phyloP scores from a whole-genome alignment of 2,797 vertebrate genomes.

The Chelmon rostratus region DNA sequence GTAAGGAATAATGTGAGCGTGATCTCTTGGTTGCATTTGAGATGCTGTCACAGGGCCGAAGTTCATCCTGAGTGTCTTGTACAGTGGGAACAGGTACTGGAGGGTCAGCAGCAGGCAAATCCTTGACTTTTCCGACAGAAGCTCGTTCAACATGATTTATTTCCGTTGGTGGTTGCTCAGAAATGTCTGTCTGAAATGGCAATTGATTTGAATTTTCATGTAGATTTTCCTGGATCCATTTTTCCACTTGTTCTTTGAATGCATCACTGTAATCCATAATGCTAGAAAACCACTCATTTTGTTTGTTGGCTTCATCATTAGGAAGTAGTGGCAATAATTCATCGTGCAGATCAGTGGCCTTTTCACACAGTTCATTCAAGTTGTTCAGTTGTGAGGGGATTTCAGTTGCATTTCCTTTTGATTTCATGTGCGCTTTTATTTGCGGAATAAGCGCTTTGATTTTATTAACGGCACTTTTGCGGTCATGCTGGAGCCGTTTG shows the following conservation, averaged over 20 bases:
- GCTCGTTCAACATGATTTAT: neutral
- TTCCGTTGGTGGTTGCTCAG: slow-evolving; percentile 1
- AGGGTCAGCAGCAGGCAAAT: neutral
- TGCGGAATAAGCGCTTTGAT: slow-evolving; percentile 18
- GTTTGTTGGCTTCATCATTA: slow-evolving; percentile 1
- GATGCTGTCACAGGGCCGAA: neutral
- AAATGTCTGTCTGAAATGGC: neutral
- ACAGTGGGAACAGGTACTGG: neutral
- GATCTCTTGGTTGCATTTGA: slow-evolving; percentile 10
- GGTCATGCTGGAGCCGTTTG: neutral
- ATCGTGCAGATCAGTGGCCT: neutral
- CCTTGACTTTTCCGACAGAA: neutral
- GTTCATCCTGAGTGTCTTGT: slow-evolving; percentile 8
- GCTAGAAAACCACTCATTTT: slow-evolving; percentile 4
- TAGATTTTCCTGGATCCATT: slow-evolving; percentile 7
- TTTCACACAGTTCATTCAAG: slow-evolving; percentile 4
- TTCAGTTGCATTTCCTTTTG: slow-evolving; percentile 9
- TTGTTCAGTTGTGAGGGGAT: slow-evolving; percentile 2
- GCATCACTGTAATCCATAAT: slow-evolving; percentile 5
- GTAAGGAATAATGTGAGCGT: slow-evolving; percentile 3
- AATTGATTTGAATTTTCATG: slow-evolving; percentile 8
- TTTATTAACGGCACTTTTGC: slow-evolving; percentile 20
- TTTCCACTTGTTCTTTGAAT: slow-evolving; percentile 5
- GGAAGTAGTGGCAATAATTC: slow-evolving; percentile 1
- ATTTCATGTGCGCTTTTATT: slow-evolving; percentile 21